Evolutionary conservation across 1,140 invertebrate genomes (phyloP), one percentile per base, ranked within the genome.

Genomic region (Littorina saxatilis): DNA sequence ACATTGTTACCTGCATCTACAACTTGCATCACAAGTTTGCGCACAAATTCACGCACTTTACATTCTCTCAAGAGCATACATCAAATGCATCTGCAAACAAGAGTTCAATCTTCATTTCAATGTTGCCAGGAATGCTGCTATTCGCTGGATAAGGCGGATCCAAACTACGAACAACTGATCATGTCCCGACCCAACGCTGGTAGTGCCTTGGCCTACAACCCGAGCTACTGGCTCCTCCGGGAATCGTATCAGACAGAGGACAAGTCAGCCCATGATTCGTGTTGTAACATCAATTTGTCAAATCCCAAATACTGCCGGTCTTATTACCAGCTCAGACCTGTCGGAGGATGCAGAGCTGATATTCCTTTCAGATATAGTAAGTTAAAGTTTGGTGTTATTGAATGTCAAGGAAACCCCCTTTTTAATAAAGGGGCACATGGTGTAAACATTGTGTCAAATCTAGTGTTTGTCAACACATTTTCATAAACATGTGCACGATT

Each of bases 291-390:
- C 5, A 13, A 9, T 23, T 61, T 29, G 20, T 4, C n/a, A n/a
- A n/a, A 61, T 61, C 58, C 58, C 5, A 7, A 7, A 4, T 61
- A n/a, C 20, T 61, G 58, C n/a, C 7, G 7, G 7, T 61, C n/a
- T 23, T 61, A 61, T 23, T 23, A 11, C 7, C 7, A 13, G 9
- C 58, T 61, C 7, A 61, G 58, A 29, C 58, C 58, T 23, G n/a
- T 61, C n/a, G 58, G 58, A 61, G 20, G n/a, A 5, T 61, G 58
- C n/a, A 9, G 58, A 7, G 58, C 58, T 7, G 27, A 61, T 23
- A 61, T 61, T 11, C 58, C 58, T 29, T 61, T 61, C 58, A 61
- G 58, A 29, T 61, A 13, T 61, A 29, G 58, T 61, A 61, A 61
- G 58, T 61, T n/a, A n/a, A n/a, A n/a, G n/a, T n/a, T n/a, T n/a